Base-by-base conservation (phyloP, 2,113 vertebrate genomes). In the Thalassoma bifasciatum region DNA sequence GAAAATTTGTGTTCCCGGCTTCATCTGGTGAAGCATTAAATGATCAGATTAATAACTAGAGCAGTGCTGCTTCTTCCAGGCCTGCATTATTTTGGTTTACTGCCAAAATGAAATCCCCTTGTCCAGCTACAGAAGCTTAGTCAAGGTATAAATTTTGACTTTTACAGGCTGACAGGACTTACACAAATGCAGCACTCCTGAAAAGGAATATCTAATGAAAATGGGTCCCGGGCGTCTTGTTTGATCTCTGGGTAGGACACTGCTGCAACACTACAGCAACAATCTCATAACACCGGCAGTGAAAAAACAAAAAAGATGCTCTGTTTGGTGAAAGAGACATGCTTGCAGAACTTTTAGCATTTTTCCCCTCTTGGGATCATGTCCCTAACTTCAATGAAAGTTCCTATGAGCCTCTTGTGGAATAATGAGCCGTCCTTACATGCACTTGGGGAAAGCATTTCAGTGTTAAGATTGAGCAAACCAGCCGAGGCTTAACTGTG, bases 401-500 rank as follows among this genome's bases (percentile, higher is more conserved):
- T 56, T 22, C 23, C 5, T 17, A 24, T 34, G 51, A 77, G 61
- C 51, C n/a, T 51, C 36, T 64, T 36, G 9, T 23, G 24, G 46
- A 14, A 72, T 66, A 50, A 77, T 53, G 36, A 75, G 46, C 4
- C 16, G 52, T 30, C 23, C 21, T 22, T 47, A 26, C 1, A 9
- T 14, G 24, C 26, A 44, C 47, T 3, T 1, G 61, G 17, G 22
- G 24, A 51, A 21, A 59, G 22, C 17, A 0, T 67, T 65, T 42
- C 10, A 46, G 34, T 44, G 22, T 40, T 49, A 51, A 51, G 38
- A 52, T 56, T 0, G 67, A 70, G 49, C 47, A 72, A 69, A 61
- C 66, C 21, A 38, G 23, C 60, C 44, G 73, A 36, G 51, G n/a
- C 61, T 40, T 82, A 21, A 70, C 62, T 70, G 63, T 76, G 83